phyloP scores from a whole-genome alignment of 2,113 vertebrate genomes.

The Prietella phreatophila region DNA sequence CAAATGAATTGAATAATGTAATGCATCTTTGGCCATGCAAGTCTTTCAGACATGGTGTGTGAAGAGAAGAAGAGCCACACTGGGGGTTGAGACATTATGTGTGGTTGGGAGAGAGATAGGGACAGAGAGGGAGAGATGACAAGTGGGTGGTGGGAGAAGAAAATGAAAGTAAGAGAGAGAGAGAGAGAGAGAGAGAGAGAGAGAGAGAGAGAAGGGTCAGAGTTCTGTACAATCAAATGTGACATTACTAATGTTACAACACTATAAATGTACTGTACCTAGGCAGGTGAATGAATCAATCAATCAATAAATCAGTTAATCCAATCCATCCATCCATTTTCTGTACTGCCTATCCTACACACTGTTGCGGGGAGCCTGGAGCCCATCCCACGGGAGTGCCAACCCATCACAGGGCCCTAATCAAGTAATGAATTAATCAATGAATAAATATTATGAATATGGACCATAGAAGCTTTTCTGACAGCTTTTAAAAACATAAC shows the following conservation, averaged over 20 bases:
- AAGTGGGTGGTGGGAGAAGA: constrained; percentile 28
- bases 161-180: constrained; percentile 30
- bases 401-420: no score
- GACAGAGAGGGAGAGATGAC: constrained; percentile 25
- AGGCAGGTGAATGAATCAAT: not conserved
- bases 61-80: not conserved
- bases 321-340: not conserved
- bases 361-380: no score
- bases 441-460: not conserved
- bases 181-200: constrained; percentile 10
- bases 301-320: not conserved
- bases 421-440: no score
- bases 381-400: no score
- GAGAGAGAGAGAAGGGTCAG: constrained; percentile 8
- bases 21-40: not conserved
- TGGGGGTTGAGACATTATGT: constrained; percentile 19
- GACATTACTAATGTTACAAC: not conserved
- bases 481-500: not conserved
- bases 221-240: not conserved
- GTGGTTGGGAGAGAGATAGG: constrained; percentile 17
- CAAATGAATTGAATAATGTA: not conserved
- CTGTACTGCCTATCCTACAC: no score
- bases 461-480: not conserved
- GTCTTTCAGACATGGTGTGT: not conserved
- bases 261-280: not conserved